A percentile compares a stretch with the other conserved stretches of the same genome.
phyloP scores from a whole-genome alignment of 1,140 invertebrate genomes.

The Drosophila persimilis region DNA sequence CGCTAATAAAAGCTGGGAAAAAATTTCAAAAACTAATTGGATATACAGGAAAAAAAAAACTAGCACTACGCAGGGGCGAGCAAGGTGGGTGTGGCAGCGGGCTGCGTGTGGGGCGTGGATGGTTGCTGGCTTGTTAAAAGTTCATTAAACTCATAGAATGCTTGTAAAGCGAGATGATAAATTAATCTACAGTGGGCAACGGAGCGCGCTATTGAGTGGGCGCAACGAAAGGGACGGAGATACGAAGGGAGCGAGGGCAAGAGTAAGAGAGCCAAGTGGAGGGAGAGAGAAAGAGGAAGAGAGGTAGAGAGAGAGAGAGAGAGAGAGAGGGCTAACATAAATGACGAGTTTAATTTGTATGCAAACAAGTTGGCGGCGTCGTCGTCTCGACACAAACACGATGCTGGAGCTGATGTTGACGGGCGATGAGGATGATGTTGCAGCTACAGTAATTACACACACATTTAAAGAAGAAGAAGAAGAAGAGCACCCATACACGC shows the following conservation, averaged over 20 bases:
- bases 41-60: constrained; percentile 58
- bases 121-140: constrained; percentile 79
- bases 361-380: constrained; percentile 80
- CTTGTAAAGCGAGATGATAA: constrained; percentile 81
- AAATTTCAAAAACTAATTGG: constrained; percentile 76
- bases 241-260: constrained; percentile 4
- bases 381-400: constrained; percentile 69
- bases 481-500: constrained; percentile 38
- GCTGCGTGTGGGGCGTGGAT: constrained; percentile 33
- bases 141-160: constrained; percentile 80
- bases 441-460: constrained; percentile 74
- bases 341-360: constrained; percentile 82
- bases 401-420: constrained; percentile 34
- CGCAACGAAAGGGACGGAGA: constrained; percentile 28
- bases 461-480: constrained; percentile 44
- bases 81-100: constrained; percentile 3
- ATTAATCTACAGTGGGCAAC: constrained; percentile 79
- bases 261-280: background rate
- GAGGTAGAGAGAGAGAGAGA: constrained; percentile 1
- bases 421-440: constrained; percentile 59
- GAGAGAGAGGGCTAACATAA: constrained; percentile 62
- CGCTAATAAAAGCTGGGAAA: constrained; percentile 70
- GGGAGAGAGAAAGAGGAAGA: background rate
- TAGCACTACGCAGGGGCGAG: constrained; percentile 28
- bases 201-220: constrained; percentile 76